Evolutionary conservation across 2,888 invertebrate genomes (phyloP), one percentile per base, ranked within the genome.

Genomic region (Folsomia manolachei): DNA sequence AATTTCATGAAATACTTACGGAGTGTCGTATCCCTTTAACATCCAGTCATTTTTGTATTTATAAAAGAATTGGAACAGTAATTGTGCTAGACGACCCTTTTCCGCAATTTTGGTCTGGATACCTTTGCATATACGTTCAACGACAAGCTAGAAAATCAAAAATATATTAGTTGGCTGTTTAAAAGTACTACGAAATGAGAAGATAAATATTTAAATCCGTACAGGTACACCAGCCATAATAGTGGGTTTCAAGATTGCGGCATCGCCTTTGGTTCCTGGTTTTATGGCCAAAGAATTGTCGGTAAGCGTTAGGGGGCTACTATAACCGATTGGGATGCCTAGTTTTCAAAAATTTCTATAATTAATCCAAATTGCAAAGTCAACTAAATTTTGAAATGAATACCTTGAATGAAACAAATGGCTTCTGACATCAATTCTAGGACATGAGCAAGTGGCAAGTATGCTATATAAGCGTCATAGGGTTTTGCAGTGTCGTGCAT

Each of bases 211-310:
- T 27, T 26, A 26, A 60, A 19, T 61, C 85, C 88, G 87, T 82
- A 96, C 95, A 73, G 99, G 99, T 63, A 99, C 99, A 65, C 96
- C 91, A 9, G 97, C 96, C 87, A 99, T 91, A 82, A 97, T 91
- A 1, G 97, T 96, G 1, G 99, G 99, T 81, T 88, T 39, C 39
- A 39, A 86, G 0, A 94, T 90, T 61, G 92, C 90, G 18, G 97
- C 95, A 84, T 99, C 99, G 1, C 99, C 99, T 82, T 90, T 91
- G 70, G 94, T 92, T 63, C 98, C 98, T 82, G 90, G 90, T 88
- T 94, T 95, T 81, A 99, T 95, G 86, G 96, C 98, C 82, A 94
- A 95, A 70, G 97, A 95, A 26, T 91, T 89, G 84, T 94, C 94
- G 81, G 94, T 89, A 88, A 95, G 90, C 0, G 99, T 99, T 71